Conservation (phyloP, 2,113 vertebrate species). For the Dipodomys spectabilis region DNA sequence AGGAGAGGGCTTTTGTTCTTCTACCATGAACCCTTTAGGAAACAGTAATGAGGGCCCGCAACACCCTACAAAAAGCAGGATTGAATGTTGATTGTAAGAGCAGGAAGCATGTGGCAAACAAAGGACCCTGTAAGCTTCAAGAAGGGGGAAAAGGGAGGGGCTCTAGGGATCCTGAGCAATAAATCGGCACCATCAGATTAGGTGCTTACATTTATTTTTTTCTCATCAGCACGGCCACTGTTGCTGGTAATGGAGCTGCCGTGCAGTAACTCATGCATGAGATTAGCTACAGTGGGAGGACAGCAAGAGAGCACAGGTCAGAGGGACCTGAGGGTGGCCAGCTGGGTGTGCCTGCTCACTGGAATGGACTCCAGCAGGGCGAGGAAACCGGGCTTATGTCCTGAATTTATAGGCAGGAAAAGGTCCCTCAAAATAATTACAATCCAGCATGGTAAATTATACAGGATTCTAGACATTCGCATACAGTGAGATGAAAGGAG, state of each 20-base stretch:
- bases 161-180: slow-evolving; percentile 31
- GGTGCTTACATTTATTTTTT: slow-evolving; percentile 64
- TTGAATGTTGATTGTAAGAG: background rate
- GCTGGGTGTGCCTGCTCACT: background rate
- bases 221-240: background rate
- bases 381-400: background rate
- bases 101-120: background rate
- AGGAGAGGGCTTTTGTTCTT: background rate
- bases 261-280: slow-evolving; percentile 36
- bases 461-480: no score
- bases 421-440: no score
- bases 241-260: slow-evolving; percentile 61
- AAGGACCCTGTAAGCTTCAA: background rate
- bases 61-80: background rate
- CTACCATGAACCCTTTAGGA: rapidly evolving
- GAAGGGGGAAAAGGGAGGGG: background rate
- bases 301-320: background rate
- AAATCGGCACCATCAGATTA: slow-evolving; percentile 35
- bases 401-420: background rate
- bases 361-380: background rate
- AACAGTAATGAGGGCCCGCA: background rate
- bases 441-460: background rate
- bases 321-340: background rate
- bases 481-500: no score
- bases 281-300: slow-evolving; percentile 40